Evolutionary conservation across 2,113 vertebrate species (phyloP).

Genomic region (Paracanthobrama guichenoti): DNA sequence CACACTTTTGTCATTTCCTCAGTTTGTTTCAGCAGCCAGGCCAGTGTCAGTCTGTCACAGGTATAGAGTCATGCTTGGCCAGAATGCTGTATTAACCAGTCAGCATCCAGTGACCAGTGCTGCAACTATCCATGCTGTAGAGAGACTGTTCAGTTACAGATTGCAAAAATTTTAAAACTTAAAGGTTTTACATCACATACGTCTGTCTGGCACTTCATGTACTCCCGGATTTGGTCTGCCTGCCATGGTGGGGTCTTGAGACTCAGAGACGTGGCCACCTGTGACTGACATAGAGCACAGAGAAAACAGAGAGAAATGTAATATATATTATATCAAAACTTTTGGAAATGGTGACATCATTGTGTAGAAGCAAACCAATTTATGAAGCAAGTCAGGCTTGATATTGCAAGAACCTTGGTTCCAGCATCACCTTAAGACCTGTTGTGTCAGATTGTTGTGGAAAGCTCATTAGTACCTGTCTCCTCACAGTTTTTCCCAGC

Average conservation of each 20-base stretch:
- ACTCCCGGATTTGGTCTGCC: constrained; percentile 29
- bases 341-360: not conserved
- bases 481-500: constrained; percentile 81
- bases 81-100: not conserved
- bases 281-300: constrained; percentile 32
- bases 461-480: constrained; percentile 68
- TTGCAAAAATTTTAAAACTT: not conserved
- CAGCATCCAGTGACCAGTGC: not conserved
- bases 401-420: not conserved
- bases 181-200: not conserved
- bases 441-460: not conserved
- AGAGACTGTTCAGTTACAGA: not conserved
- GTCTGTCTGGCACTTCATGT: constrained; percentile 36
- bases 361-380: not conserved
- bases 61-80: not conserved
- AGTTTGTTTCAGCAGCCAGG: constrained; percentile 41
- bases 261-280: constrained; percentile 40
- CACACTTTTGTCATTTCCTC: constrained; percentile 45
- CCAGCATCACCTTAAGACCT: not conserved
- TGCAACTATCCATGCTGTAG: not conserved
- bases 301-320: constrained; percentile 10
- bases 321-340: not conserved
- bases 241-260: constrained; percentile 25
- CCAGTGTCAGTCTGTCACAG: not conserved
- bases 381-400: not conserved